Base-by-base conservation (phyloP, 2,113 vertebrate genomes). In the Sinocyclocheilus rhinocerous region DNA sequence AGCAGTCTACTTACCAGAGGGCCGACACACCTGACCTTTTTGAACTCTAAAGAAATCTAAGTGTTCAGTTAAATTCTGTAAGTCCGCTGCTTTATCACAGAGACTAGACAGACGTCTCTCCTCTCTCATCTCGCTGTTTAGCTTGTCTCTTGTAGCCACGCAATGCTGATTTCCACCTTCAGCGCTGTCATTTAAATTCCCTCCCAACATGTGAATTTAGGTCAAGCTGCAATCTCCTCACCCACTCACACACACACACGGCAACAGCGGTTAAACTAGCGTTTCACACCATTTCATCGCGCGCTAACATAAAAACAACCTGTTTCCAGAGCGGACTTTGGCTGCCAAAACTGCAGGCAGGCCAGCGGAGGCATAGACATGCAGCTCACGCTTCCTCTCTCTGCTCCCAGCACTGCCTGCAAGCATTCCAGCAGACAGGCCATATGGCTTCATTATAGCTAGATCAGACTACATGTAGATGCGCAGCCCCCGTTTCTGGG, bases 121-220 rank as follows among this genome's bases (percentile, higher is more conserved):
- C 36, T 73, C 24, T 85, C 59, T 29, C 48, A 0, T 20, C 70
- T 33, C 26, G 42, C 29, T 77, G 13, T 91, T 87, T 91, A 59
- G 52, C 77, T 81, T 90, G 76, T 73, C 90, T 89, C 85, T 90
- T 88, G 86, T 89, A 89, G 48, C 52, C 81, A 77, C 67, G 13
- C 81, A 81, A 26, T 63, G 65, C 87, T 76, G 83, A 69, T 63
- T 73, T 82, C 52, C 72, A 52, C 90, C 92, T 86, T 92, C 76
- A 93, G 90, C 90, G 92, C 93, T 95, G 94, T 95, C 95, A 94
- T 94, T 91, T 93, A 94, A 91, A 95, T 94, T 95, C 90, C 89
- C 91, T 92, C 87, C 79, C 89, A 92, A 92, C 92, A 92, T 94
- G 89, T 94, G 94, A 93, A 95, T 95, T 94, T 95, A 95, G 95